A percentile compares a stretch with the other conserved stretches of the same genome.
phyloP scores from a whole-genome alignment of 2,113 vertebrate species.

The Xiphorhynchus elegans region DNA sequence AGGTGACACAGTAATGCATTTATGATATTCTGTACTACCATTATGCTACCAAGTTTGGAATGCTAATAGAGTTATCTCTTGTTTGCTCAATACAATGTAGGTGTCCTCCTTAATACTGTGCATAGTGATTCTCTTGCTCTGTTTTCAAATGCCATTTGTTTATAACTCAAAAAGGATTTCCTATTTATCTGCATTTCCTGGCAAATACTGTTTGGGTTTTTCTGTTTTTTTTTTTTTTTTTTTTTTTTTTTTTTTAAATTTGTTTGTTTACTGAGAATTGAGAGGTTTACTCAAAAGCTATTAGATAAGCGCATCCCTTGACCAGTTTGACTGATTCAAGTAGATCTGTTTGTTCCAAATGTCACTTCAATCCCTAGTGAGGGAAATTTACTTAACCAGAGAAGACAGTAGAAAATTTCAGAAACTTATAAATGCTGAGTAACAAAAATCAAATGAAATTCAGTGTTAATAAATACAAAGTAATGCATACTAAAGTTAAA shows the following conservation, averaged over 20 bases:
- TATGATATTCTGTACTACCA: background rate
- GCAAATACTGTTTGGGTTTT: background rate
- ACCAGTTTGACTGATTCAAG: background rate
- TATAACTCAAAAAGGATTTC: background rate
- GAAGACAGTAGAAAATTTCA: background rate
- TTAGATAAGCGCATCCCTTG: background rate
- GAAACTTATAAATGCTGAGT: background rate
- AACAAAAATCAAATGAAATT: slow-evolving; percentile 3
- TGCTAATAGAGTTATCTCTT: background rate
- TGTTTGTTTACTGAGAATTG: background rate
- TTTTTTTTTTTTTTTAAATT: background rate
- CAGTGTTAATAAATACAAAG: background rate
- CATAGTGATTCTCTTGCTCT: background rate
- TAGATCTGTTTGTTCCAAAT: background rate
- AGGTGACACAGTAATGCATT: background rate
- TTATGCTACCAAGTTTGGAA: background rate
- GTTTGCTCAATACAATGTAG: background rate
- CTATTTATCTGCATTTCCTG: background rate
- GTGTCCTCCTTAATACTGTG: background rate
- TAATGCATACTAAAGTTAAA: background rate
- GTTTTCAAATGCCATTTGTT: background rate
- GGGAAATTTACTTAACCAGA: background rate
- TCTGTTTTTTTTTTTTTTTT: background rate
- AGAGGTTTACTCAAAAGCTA: background rate
- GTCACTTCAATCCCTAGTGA: background rate